Conservation (phyloP, 53 echinoderm and acorn worm genomes). For the Stichopus horrens region DNA sequence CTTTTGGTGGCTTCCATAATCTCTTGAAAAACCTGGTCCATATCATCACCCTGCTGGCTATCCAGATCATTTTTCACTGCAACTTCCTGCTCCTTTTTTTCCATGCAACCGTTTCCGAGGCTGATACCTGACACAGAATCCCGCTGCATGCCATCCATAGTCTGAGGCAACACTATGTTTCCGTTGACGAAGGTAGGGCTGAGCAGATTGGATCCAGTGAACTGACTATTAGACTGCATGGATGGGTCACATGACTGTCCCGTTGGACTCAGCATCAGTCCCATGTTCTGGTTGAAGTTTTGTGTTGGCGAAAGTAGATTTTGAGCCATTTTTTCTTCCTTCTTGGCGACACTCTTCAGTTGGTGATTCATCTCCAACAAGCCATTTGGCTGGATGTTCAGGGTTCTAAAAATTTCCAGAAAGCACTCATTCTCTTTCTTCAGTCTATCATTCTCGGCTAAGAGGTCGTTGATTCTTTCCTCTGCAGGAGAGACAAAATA, state of each 20-base stretch:
- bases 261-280: slow-evolving; percentile 33
- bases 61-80: neutral
- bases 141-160: neutral
- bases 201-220: slow-evolving; percentile 36
- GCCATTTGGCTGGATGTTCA: slow-evolving; percentile 76
- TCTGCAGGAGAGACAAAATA: slow-evolving; percentile 58
- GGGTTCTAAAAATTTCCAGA: slow-evolving; percentile 66
- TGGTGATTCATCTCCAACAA: slow-evolving; percentile 52
- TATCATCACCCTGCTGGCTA: slow-evolving; percentile 15
- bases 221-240: neutral
- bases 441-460: slow-evolving; percentile 80
- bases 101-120: neutral
- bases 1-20: slow-evolving; percentile 33
- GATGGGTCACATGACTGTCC: slow-evolving; percentile 26
- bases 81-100: slow-evolving; percentile 1
- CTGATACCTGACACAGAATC: neutral
- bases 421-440: slow-evolving; percentile 80
- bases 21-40: slow-evolving; percentile 44
- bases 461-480: slow-evolving; percentile 79
- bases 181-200: slow-evolving; percentile 52
- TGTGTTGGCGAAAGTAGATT: slow-evolving; percentile 25
- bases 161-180: slow-evolving; percentile 22
- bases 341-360: slow-evolving; percentile 54
- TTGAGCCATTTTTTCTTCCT: slow-evolving; percentile 52
- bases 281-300: slow-evolving; percentile 8